These are phyloP conservation scores for Hanleya hanleyi DNA, from an alignment of 2,888 invertebrate genomes.

Conservation along the genomic window DNA sequence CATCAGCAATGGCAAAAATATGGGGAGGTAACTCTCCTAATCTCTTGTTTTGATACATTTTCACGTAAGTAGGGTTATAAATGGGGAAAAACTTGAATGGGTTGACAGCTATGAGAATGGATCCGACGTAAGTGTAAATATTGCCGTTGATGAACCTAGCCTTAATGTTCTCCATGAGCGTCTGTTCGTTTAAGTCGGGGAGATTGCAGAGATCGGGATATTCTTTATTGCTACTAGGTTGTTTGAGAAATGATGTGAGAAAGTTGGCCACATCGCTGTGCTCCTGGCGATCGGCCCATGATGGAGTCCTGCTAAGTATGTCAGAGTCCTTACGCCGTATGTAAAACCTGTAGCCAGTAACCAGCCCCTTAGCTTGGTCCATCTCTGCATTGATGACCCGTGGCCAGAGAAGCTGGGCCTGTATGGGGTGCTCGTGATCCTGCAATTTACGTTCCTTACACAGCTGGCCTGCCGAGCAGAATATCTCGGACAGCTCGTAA, in stretches of 20 bases:
- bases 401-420: slow-evolving; percentile 76
- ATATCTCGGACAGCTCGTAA: slow-evolving; percentile 79
- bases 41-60: slow-evolving; percentile 93
- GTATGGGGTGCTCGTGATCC: slow-evolving; percentile 77
- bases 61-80: slow-evolving; percentile 98
- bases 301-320: slow-evolving; percentile 65
- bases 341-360: slow-evolving; percentile 82
- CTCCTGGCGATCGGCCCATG: slow-evolving; percentile 81
- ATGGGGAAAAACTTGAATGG: slow-evolving; percentile 93
- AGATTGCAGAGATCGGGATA: slow-evolving; percentile 97
- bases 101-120: slow-evolving; percentile 95
- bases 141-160: slow-evolving; percentile 92
- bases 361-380: slow-evolving; percentile 39
- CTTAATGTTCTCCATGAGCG: slow-evolving; percentile 88
- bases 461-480: slow-evolving; percentile 88
- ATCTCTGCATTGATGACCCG: slow-evolving; percentile 52
- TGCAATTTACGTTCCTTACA: slow-evolving; percentile 94
- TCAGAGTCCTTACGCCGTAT: slow-evolving; percentile 84
- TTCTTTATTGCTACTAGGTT: slow-evolving; percentile 89
- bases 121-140: slow-evolving; percentile 97
- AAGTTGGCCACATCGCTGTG: slow-evolving; percentile 81
- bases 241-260: slow-evolving; percentile 93
- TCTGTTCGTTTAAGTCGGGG: slow-evolving; percentile 95
- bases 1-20: slow-evolving; percentile 96
- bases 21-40: slow-evolving; percentile 95